Base-by-base conservation (phyloP, 2,888 invertebrate genomes). In the Calliopum simillimum region DNA sequence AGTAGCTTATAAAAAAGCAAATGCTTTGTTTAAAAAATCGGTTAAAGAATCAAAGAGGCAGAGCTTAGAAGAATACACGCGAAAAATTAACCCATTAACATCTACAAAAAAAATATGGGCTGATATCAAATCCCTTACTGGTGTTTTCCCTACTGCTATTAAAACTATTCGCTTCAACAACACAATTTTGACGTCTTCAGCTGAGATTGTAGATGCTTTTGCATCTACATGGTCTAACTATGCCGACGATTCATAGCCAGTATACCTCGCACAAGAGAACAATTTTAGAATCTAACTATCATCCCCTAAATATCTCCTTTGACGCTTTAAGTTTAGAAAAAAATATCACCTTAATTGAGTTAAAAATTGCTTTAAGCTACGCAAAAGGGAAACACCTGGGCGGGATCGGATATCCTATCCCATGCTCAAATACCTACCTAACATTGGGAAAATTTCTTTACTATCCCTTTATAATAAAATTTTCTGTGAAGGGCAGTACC, bases 61-160 rank as follows among this genome's bases (percentile, higher is more conserved):
- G 16, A 58, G 61, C 49, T 70, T 70, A 19, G 59, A 70, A 61
- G 43, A 44, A 4, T 71, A 56, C 21, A 68, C 68, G 5, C 59
- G 64, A 51, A 19, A 49, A 12, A 63, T 71, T 13, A 71, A 69
- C 46, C 53, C 21, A 43, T 23, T 46, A 23, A 65, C 66, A 3
- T 1, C 71, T 19, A 68, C 16, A 16, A 44, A 51, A 14, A 23
- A 14, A 23, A 62, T 69, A 41, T 69, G 69, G 69, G 23, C 41
- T 1, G 53, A 69, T 43, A 44, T 69, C 16, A 68, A 65, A 6
- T 58, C 23, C 14, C 44, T 71, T 1, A 46, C 63, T 11, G 14
- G 16, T 2, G 55, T 46, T 13, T 11, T 14, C n/a, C 11, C 47
- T 21, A 4, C 46, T 14, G 19, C 49, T 5, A 16, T 3, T 5